Percentiles rank a stretch among this genome's conserved stretches.
These are phyloP conservation scores for Anguilla megastoma DNA, from an alignment of 2,797 vertebrate species.

Conservation along the genomic window DNA sequence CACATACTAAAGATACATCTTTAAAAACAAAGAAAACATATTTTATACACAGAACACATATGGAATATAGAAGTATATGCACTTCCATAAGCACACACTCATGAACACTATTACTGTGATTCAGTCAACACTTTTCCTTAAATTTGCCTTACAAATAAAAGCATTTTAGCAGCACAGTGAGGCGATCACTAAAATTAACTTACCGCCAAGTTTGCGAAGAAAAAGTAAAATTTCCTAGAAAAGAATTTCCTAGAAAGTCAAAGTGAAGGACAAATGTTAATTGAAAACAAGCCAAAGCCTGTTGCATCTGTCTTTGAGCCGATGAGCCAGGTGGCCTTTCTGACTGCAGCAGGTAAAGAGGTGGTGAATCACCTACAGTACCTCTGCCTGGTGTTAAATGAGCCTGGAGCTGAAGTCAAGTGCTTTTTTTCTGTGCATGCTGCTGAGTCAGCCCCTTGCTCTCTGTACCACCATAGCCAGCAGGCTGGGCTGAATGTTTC, in stretches of 20 bases:
- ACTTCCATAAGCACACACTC: not conserved
- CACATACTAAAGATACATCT: not conserved
- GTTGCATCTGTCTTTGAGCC: not conserved
- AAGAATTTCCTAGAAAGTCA: no score
- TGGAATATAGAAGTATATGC: not conserved
- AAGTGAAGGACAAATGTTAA: no score
- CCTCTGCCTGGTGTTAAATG: slow-evolving; percentile 22
- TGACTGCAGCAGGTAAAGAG: not conserved
- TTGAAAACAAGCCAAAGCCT: not conserved
- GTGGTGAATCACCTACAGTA: not conserved
- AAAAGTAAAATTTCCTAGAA: no score
- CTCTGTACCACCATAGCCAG: not conserved
- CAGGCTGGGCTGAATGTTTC: not conserved
- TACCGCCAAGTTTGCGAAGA: no score
- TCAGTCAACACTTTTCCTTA: not conserved
- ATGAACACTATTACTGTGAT: not conserved
- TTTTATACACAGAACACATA: not conserved
- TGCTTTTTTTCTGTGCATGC: not conserved
- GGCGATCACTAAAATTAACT: no score
- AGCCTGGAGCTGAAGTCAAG: slow-evolving; percentile 19
- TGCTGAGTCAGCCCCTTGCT: slow-evolving; percentile 19
- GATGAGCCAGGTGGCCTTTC: not conserved
- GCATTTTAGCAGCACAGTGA: no score
- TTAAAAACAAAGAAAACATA: not conserved
- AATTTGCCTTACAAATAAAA: not conserved